Conservation (phyloP, 2,888 invertebrate species). For the Diogma glabrata region DNA sequence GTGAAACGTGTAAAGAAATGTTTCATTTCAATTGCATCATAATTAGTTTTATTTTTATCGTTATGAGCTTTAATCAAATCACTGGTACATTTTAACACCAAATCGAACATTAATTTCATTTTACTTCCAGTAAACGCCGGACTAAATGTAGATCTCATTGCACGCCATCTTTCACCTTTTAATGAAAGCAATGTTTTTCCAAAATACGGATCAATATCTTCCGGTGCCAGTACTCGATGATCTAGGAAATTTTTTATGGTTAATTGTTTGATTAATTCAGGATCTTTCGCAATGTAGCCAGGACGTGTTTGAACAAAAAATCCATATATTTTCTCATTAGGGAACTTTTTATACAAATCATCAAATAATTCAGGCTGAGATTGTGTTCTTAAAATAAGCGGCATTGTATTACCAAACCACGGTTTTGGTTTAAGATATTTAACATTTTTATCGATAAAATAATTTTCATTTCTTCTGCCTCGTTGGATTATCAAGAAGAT, state of each 20-base stretch:
- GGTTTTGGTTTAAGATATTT: no score
- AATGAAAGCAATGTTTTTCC: constrained; percentile 18
- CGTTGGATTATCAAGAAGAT: no score
- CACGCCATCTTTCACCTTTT: constrained; percentile 16
- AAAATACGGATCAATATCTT: constrained; percentile 34
- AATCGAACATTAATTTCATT: constrained; percentile 33
- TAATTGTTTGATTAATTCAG: constrained; percentile 22
- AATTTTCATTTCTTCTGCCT: no score
- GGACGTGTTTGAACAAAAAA: constrained; percentile 19
- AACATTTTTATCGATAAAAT: no score
- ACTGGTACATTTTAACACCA: constrained; percentile 9
- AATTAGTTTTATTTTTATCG: no score
- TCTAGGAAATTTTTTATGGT: constrained; percentile 24
- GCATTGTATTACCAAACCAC: no score
- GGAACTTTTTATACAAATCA: no score
- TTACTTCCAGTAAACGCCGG: constrained; percentile 39
- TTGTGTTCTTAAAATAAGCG: no score
- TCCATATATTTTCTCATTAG: no score
- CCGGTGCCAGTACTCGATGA: constrained; percentile 32
- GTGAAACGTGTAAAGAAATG: constrained; percentile 30
- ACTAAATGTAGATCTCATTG: constrained; percentile 30
- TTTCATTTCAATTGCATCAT: constrained; percentile 29
- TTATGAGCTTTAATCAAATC: neutral
- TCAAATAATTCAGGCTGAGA: no score
- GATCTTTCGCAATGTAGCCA: constrained; percentile 20